Base-by-base conservation (phyloP, 2,888 invertebrate genomes). In the Aleiodes alternator region DNA sequence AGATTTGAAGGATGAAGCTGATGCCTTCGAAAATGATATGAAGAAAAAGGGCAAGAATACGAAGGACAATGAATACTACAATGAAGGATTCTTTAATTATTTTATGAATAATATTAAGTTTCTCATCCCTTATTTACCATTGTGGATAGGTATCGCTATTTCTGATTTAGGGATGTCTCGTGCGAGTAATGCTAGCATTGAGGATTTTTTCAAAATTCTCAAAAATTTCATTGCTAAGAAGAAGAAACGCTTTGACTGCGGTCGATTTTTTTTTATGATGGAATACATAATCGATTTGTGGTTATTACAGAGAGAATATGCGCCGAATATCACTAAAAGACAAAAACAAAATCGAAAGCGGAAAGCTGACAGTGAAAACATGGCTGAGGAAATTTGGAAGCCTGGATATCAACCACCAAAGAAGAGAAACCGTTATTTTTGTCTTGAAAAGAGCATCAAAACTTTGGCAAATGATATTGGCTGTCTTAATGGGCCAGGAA, bases 11-110 rank as follows among this genome's bases (percentile, higher is more conserved):
- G 11, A 16, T 23, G 4, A 56, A 23, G 56, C 56, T 3, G 6
- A 23, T 3, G 29, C 7, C 1, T 56, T 14, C 12, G 56, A 56
- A 56, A 12, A 56, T 23, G 23, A 11, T 29, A n/a, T 8, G 3
- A 56, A 23, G 29, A 7, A 23, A 56, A 0, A 56, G 0, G 56
- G 56, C 7, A 56, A 56, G 29, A n/a, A 5, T 6, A 56, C 56
- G 29, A 5, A 16, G 9, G 6, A 6, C 29, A 56, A 56, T 56
- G 4, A 16, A 4, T 56, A 56, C 3, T 14, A 56, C 11, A 56
- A 56, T 56, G 56, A 3, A 8, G 16, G 4, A 56, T 56, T 56
- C 23, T 23, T 56, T 29, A 56, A 56, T 23, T 56, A 56, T 56
- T 23, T 23, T 1, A 23, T 23, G 23, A 23, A n/a, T n/a, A 23